Conservation (phyloP, 2,797 vertebrate genomes). For the Aphelocoma californica region DNA sequence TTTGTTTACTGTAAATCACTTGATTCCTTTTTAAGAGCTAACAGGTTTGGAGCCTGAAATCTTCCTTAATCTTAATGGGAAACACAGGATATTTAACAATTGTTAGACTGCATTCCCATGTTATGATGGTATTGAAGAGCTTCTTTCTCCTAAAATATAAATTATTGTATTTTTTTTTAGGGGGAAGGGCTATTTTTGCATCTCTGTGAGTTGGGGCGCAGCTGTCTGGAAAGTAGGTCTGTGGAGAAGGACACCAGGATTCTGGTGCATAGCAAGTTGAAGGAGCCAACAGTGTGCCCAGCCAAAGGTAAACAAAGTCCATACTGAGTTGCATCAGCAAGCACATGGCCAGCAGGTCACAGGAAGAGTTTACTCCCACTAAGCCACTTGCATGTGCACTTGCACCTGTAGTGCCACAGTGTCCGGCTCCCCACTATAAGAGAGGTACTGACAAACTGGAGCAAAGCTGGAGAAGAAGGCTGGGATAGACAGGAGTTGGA, state of each 20-base stretch:
- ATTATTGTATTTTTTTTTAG: background rate
- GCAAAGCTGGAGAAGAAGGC: background rate
- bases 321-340: background rate
- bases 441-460: background rate
- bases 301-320: background rate
- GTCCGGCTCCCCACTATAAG: fast-evolving
- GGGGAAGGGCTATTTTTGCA: background rate
- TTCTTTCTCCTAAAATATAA: background rate
- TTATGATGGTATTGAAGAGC: background rate
- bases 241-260: background rate
- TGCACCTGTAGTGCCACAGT: background rate
- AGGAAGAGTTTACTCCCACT: background rate
- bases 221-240: background rate
- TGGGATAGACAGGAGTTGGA: background rate
- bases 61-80: background rate
- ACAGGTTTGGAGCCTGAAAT: background rate
- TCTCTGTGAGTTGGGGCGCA: fast-evolving
- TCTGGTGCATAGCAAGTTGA: background rate
- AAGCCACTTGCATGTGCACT: background rate
- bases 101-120: background rate
- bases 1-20: background rate
- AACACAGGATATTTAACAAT: background rate
- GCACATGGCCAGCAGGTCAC: background rate
- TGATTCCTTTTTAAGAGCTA: background rate
- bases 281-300: background rate